phyloP scores from a whole-genome alignment of 2,888 invertebrate species.

The Lottia gigantea region DNA sequence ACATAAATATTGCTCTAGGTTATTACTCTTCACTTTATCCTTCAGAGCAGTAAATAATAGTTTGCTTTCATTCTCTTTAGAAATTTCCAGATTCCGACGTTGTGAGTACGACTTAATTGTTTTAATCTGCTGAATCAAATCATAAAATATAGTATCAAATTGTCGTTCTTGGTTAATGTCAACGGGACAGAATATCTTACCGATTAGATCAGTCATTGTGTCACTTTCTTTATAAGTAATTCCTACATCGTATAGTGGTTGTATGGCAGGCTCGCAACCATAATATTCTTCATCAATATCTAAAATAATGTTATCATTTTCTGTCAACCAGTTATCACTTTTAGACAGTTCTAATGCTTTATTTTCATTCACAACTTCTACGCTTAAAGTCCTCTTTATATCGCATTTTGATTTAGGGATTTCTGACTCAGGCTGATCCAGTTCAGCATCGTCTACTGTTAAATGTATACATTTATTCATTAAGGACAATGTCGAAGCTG shows the following conservation, averaged over 20 bases:
- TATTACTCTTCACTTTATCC: neutral
- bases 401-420: neutral
- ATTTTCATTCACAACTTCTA: constrained; percentile 17
- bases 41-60: neutral
- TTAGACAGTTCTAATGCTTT: constrained; percentile 20
- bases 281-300: constrained; percentile 57
- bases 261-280: constrained; percentile 46
- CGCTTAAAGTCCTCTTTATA: neutral
- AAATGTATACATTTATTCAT: neutral
- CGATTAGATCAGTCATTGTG: constrained; percentile 31
- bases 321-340: constrained; percentile 18
- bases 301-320: constrained; percentile 35
- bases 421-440: neutral
- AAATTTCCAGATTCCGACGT: neutral
- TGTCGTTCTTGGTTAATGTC: constrained; percentile 35
- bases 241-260: constrained; percentile 37
- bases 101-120: neutral
- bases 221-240: constrained; percentile 29
- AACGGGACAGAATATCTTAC: constrained; percentile 40
- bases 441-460: neutral
- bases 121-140: constrained; percentile 15
- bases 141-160: constrained; percentile 32
- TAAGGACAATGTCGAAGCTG: neutral
- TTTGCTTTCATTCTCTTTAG: neutral
- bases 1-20: neutral